Base-by-base conservation (phyloP, 2,113 vertebrate genomes). In the Lepidothrix coronata region DNA sequence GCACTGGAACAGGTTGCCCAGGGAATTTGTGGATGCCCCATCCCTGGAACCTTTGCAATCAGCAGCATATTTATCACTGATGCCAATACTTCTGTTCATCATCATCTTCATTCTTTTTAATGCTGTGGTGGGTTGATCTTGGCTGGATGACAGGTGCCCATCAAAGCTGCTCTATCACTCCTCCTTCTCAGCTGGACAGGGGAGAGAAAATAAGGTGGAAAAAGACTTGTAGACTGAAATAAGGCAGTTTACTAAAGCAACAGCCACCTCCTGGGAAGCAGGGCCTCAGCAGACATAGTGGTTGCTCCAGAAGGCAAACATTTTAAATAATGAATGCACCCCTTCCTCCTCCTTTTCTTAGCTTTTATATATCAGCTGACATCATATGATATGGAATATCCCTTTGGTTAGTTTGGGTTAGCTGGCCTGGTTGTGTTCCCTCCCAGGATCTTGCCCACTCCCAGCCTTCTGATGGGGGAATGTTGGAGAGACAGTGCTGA, bases 251-350 rank as follows among this genome's bases (percentile, higher is more conserved):
- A 49, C 25, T 37, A 33, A 55, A 63, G 14, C 14, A 41, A 68
- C 63, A 49, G 48, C 12, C 35, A 43, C 71, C 41, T 63, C 31
- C 21, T 14, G n/a, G 49, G 8, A 76, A 70, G 41, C 22, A 13
- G 21, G 31, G 48, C 41, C 67, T 70, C n/a, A 55, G 17, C 30
- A 54, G 0, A 0, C 20, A 14, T 4, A 35, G 24, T 15, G 46
- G 14, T 19, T 76, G 59, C n/a, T 70, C 9, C 55, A 55, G 55
- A 83, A 35, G 22, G 25, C 14, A 76, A 62, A 35, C 30, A 62
- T 2, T 30, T 12, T 48, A 62, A 62, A 55, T 48, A 48, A 61
- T 3, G 5, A 76, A 41, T 48, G 30, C 41, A 41, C 12, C 8
- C 46, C 8, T n/a, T 62, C 39, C 3, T 54, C 14, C 21, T 55